These are phyloP conservation scores for Maccullochella peelii DNA, from an alignment of 2,113 vertebrate genomes.

Conservation along the genomic window DNA sequence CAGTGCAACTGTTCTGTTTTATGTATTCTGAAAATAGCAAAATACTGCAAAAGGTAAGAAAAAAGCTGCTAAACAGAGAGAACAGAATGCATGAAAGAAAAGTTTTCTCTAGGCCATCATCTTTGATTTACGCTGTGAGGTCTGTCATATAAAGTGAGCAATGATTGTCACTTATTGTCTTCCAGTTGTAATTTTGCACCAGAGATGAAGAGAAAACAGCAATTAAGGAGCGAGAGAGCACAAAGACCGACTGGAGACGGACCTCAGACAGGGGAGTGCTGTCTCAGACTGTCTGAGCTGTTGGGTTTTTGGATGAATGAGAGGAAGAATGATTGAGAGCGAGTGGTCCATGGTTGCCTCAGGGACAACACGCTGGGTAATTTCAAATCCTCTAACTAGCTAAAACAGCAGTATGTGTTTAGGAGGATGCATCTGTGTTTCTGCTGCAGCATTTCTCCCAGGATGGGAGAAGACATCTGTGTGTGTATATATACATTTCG, in stretches of 20 bases:
- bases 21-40: slow-evolving; percentile 15
- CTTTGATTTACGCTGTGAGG: slow-evolving; percentile 45
- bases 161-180: slow-evolving; percentile 56
- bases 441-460: slow-evolving; percentile 37
- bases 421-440: slow-evolving; percentile 53
- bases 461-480: slow-evolving; percentile 38
- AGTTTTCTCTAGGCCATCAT: neutral
- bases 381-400: slow-evolving; percentile 49
- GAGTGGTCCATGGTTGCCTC: slow-evolving; percentile 24
- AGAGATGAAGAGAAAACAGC: slow-evolving; percentile 70
- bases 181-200: slow-evolving; percentile 52
- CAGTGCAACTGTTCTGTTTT: slow-evolving; percentile 29
- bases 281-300: slow-evolving; percentile 56
- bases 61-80: neutral
- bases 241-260: slow-evolving; percentile 30
- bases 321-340: slow-evolving; percentile 54
- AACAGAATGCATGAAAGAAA: slow-evolving; percentile 1
- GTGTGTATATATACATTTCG: slow-evolving; percentile 58
- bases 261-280: slow-evolving; percentile 41
- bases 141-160: slow-evolving; percentile 38
- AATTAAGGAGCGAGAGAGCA: slow-evolving; percentile 61
- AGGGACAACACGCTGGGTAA: slow-evolving; percentile 52
- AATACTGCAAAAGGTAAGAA: neutral
- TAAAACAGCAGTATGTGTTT: slow-evolving; percentile 45
- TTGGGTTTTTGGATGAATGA: slow-evolving; percentile 46